phyloP scores from a whole-genome alignment of 2,888 invertebrate genomes.

The Xylophagus ater region DNA sequence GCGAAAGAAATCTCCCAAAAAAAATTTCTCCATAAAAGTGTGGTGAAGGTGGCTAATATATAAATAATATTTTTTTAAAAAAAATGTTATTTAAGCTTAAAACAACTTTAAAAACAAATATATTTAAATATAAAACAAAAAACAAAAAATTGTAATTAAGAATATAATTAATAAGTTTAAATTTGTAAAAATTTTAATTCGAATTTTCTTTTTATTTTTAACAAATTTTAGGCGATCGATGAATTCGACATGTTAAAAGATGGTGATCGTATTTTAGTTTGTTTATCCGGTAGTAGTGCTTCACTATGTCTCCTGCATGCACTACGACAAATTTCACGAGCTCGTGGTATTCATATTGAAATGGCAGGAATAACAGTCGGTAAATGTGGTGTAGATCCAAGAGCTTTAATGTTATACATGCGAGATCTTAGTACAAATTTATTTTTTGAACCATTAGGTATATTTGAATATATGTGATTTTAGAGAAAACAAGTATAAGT shows the following conservation, averaged over 20 bases:
- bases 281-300: slow-evolving; percentile 73
- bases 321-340: slow-evolving; percentile 68
- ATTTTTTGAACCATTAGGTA: slow-evolving; percentile 59
- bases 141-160: background rate
- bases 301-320: slow-evolving; percentile 77
- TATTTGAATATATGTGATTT: too few relatives aligned
- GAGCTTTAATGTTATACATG: slow-evolving; percentile 62
- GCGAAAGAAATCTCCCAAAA: too few relatives aligned
- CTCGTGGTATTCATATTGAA: slow-evolving; percentile 64
- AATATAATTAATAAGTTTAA: background rate
- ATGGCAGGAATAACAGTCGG: slow-evolving; percentile 47
- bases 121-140: background rate
- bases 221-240: slow-evolving; percentile 52
- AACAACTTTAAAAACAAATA: background rate
- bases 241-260: slow-evolving; percentile 75
- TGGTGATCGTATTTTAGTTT: slow-evolving; percentile 72
- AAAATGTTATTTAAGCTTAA: too few relatives aligned
- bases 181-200: background rate
- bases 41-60: too few relatives aligned
- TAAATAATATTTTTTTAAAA: too few relatives aligned
- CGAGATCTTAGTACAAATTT: slow-evolving; percentile 61
- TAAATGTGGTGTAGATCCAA: slow-evolving; percentile 65
- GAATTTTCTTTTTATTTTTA: background rate
- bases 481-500: too few relatives aligned
- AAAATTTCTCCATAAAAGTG: background rate